phyloP scores from a whole-genome alignment of 1,140 invertebrate species.

The Physella acuta region DNA sequence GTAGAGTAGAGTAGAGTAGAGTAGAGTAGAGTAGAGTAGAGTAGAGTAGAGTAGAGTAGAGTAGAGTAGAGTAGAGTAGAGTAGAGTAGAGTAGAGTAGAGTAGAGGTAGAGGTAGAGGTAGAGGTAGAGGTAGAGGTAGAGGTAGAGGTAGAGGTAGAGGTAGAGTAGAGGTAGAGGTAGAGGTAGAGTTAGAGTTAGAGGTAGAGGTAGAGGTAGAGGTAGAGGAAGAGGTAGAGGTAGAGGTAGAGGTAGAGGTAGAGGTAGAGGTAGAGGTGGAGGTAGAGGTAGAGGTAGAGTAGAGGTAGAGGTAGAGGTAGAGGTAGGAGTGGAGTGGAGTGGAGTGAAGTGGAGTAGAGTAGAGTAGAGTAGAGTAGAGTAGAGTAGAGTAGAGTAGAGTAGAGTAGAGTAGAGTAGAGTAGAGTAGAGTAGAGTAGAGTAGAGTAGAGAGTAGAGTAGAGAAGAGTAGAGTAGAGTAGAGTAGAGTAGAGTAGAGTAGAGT shows the following conservation, averaged over 20 bases:
- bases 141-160: neutral
- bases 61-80: constrained; percentile 7
- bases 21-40: constrained; percentile 14
- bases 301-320: no score
- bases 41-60: neutral
- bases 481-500: constrained; percentile 16
- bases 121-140: constrained; percentile 6
- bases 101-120: constrained; percentile 5
- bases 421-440: no score
- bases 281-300: constrained; percentile 19
- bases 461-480: constrained; percentile 17
- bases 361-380: constrained; percentile 18
- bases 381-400: constrained; percentile 22
- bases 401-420: constrained; percentile 21
- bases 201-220: constrained; percentile 4
- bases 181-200: constrained; percentile 4
- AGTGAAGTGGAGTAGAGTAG: constrained; percentile 11
- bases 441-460: constrained; percentile 13
- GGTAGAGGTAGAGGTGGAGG: no score
- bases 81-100: constrained; percentile 17
- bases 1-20: constrained; percentile 15
- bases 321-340: no score
- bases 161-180: constrained; percentile 9
- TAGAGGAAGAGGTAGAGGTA: constrained; percentile 5
- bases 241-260: constrained; percentile 15